These are phyloP conservation scores for Notodonta dromedarius DNA, from an alignment of 2,888 invertebrate genomes.

Conservation along the genomic window DNA sequence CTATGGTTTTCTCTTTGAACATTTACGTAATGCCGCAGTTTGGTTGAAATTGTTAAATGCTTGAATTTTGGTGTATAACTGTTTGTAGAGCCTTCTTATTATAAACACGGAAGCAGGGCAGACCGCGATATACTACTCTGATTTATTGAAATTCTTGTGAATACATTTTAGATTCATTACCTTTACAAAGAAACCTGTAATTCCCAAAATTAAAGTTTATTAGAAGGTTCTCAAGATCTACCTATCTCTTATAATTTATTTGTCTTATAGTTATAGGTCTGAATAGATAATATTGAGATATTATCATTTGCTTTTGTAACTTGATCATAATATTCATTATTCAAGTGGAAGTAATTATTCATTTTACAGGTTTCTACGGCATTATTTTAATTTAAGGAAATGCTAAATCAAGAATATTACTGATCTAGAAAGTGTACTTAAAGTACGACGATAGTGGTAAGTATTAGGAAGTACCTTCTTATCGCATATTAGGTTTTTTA, in stretches of 20 bases:
- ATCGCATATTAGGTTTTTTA: no score
- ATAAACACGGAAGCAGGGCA: slow-evolving; percentile 1
- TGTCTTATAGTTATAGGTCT: neutral
- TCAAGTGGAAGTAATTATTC: neutral
- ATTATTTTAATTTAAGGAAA: neutral
- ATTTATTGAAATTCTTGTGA: neutral
- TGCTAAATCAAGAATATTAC: no score
- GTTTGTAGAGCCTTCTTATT: neutral
- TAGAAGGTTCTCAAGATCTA: neutral
- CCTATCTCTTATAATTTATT: no score
- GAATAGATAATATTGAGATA: neutral
- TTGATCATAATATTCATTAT: no score
- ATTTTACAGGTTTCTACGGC: neutral
- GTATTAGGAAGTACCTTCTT: no score
- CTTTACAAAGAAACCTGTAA: neutral
- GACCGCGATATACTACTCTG: neutral
- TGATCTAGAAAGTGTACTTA: no score
- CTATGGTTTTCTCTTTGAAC: slow-evolving; percentile 2
- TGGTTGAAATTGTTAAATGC: neutral
- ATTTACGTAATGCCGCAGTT: slow-evolving; percentile 1
- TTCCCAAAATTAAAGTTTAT: neutral
- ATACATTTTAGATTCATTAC: neutral
- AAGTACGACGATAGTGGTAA: no score
- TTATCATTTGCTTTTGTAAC: neutral
- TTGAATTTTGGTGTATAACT: neutral